Conservation (phyloP, 2,797 vertebrate genomes). For the Orestias chungarensis region DNA sequence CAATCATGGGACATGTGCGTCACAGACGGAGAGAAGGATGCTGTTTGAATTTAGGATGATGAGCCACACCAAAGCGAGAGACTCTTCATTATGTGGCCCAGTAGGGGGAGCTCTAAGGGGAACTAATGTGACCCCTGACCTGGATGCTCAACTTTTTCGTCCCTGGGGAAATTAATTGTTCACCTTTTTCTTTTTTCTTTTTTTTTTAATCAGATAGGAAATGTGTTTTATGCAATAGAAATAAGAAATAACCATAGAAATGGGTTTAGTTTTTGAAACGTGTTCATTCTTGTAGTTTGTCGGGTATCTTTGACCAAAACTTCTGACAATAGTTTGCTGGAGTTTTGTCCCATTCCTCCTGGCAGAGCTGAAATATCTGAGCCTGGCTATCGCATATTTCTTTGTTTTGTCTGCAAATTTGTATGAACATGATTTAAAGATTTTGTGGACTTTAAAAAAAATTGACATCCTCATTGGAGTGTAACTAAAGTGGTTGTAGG, state of each 20-base stretch:
- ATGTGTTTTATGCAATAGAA: not conserved
- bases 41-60: slow-evolving; percentile 7
- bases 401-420: not conserved
- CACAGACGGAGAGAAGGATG: slow-evolving; percentile 15
- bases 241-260: not conserved
- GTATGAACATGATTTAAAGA: not conserved
- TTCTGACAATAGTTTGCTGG: not conserved
- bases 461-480: not conserved
- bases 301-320: not conserved
- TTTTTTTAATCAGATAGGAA: not conserved
- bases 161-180: too few species aligned
- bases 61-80: not conserved
- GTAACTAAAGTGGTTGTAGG: not conserved
- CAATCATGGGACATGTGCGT: slow-evolving; percentile 42
- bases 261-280: too few species aligned
- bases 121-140: not conserved
- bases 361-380: not conserved
- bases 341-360: not conserved
- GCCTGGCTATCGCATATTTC: not conserved
- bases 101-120: not conserved
- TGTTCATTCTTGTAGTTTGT: too few species aligned
- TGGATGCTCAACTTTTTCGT: too few species aligned
- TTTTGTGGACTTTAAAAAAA: not conserved
- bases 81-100: not conserved
- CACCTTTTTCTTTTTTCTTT: too few species aligned